Evolutionary conservation across 2,888 invertebrate species (phyloP), one percentile per base, ranked within the genome.

Genomic region (Drosophila paramelanica): DNA sequence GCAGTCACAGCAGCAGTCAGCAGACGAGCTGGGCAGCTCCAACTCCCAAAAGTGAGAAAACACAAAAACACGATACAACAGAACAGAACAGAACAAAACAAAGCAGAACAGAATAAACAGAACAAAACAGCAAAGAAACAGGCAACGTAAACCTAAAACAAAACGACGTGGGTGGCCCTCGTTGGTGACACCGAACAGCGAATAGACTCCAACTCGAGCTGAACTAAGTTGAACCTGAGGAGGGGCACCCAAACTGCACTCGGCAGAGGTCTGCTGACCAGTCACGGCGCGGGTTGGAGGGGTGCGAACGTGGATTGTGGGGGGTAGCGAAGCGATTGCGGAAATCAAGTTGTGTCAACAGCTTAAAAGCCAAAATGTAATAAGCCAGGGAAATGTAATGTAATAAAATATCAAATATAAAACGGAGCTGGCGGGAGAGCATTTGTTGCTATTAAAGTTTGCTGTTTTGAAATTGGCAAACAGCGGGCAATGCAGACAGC

Each of bases 331-430:
- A 69, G 61, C 75, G 74, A 70, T 71, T 70, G 71, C 88, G 88
- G 87, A 88, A 87, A 86, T 86, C 85, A 86, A 87, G 85, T 86
- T 86, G 85, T 85, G 81, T 87, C 87, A 84, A 87, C 85, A 87
- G 84, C 87, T 84, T 86, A 86, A 86, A 86, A 86, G 85, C 85
- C 87, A 86, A 86, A 86, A 86, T 86, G 85, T 86, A 86, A 86
- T 86, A 86, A 86, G 85, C 85, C 87, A 87, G 85, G 83, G 85
- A 87, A 86, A 85, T 87, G 87, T 85, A 81, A 86, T 81, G 85
- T 85, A 87, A 86, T 85, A 87, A 87, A 86, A 87, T 87, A 86
- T 87, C 87, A 86, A 86, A 87, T 83, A 84, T 70, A 82, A 71
- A 82, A 77, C 57, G 80, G 51, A 67, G 76, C 67, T 76, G 73